Percentiles rank a stretch among this genome's conserved stretches.
Conservation (phyloP, 2,797 vertebrate genomes). For the Prunella strophiata region DNA sequence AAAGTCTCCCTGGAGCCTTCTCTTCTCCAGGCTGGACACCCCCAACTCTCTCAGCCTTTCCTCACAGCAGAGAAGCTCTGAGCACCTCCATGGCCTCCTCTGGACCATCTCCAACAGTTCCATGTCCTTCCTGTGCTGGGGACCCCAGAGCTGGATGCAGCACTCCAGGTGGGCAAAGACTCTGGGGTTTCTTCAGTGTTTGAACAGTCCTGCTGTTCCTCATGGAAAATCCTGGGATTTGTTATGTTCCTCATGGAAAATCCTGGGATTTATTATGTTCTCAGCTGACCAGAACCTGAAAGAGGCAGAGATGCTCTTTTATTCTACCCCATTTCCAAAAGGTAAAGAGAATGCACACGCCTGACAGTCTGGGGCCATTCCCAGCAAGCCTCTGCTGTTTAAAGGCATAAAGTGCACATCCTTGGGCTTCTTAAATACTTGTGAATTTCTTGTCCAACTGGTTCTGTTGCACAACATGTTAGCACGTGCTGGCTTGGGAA, state of each 20-base stretch:
- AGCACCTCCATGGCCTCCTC: background rate
- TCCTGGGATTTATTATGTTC: background rate
- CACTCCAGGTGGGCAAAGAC: background rate
- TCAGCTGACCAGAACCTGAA: background rate
- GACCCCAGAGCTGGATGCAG: background rate
- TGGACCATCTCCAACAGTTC: background rate
- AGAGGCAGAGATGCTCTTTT: background rate
- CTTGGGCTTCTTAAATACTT: background rate
- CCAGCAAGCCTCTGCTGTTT: background rate
- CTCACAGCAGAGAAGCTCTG: background rate
- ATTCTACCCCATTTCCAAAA: background rate
- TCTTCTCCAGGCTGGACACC: background rate
- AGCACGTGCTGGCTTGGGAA: constrained; percentile 30
- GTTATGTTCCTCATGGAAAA: background rate
- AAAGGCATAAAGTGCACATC: background rate
- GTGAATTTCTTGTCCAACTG: background rate
- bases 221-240: background rate
- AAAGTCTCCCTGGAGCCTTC: background rate
- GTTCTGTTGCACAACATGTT: constrained; percentile 31
- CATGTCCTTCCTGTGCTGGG: background rate
- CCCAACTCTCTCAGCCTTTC: background rate
- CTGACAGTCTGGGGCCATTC: background rate
- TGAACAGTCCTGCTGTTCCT: background rate
- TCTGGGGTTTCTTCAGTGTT: background rate
- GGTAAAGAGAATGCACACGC: background rate